Conservation (phyloP, 2,113 vertebrate genomes). For the Rafetus swinhoei region DNA sequence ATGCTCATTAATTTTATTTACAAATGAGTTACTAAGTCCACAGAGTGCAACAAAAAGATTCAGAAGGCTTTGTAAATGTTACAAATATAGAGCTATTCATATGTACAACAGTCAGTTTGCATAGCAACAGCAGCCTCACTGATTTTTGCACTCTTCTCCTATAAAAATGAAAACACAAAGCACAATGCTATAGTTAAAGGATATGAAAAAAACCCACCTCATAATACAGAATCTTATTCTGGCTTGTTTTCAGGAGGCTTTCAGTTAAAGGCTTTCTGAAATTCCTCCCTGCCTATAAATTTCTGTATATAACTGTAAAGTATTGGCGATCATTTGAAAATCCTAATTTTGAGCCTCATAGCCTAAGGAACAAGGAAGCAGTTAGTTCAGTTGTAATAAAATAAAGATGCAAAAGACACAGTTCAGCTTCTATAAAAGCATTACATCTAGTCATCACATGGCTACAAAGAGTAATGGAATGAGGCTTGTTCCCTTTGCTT, state of each 20-base stretch:
- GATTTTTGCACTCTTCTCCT: fast-evolving
- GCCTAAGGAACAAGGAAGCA: neutral
- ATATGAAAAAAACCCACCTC: fast-evolving
- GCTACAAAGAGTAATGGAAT: neutral
- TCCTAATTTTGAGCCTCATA: neutral
- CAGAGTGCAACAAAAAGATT: fast-evolving
- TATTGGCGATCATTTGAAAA: neutral
- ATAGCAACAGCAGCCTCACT: neutral
- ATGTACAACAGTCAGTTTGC: fast-evolving
- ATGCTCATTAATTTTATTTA: neutral
- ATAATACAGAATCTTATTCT: fast-evolving
- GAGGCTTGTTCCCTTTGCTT: neutral
- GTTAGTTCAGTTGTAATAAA: neutral
- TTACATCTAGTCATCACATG: neutral
- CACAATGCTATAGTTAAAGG: neutral
- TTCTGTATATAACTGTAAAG: neutral
- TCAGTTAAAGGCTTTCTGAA: neutral
- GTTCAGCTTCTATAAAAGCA: neutral
- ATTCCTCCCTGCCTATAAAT: neutral
- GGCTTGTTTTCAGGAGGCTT: neutral
- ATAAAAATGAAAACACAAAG: neutral
- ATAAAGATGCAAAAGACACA: neutral
- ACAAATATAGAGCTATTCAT: fast-evolving
- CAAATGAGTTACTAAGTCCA: neutral
- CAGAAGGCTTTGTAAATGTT: fast-evolving